A percentile compares a stretch with the other conserved stretches of the same genome.
These are phyloP conservation scores for Drosophila gaucha DNA, from an alignment of 2,888 invertebrate species.

Conservation along the genomic window DNA sequence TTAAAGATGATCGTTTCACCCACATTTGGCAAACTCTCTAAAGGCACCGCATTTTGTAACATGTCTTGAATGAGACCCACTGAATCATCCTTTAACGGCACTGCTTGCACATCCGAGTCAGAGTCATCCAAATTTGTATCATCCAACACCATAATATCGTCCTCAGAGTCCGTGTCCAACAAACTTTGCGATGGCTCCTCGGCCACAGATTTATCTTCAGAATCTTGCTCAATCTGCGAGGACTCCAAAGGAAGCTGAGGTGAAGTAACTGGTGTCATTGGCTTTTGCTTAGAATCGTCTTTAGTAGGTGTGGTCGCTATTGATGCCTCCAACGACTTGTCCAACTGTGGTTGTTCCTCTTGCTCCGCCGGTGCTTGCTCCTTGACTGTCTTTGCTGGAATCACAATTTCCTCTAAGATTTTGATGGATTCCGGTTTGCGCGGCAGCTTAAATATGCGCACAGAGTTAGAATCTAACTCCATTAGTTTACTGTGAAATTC, in stretches of 20 bases:
- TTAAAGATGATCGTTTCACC: slow-evolving; percentile 63
- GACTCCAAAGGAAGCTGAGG: neutral
- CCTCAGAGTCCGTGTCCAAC: slow-evolving; percentile 59
- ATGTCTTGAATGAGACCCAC: slow-evolving; percentile 42
- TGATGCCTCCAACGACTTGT: neutral
- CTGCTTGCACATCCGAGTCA: slow-evolving; percentile 37
- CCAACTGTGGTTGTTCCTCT: neutral
- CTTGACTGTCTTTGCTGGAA: slow-evolving; percentile 10
- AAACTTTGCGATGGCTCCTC: slow-evolving; percentile 21
- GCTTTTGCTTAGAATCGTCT: neutral
- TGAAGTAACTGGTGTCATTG: neutral
- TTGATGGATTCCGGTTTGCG: slow-evolving; percentile 12
- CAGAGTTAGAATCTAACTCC: slow-evolving; percentile 17
- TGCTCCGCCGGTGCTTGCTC: neutral
- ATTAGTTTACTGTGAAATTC: slow-evolving; percentile 43
- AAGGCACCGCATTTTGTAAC: slow-evolving; percentile 27
- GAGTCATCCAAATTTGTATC: slow-evolving; percentile 54
- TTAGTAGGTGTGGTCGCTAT: neutral
- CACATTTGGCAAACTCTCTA: slow-evolving; percentile 42
- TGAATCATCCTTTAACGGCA: slow-evolving; percentile 1
- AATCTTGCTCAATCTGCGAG: neutral
- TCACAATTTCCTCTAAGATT: slow-evolving; percentile 57
- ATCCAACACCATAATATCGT: slow-evolving; percentile 67
- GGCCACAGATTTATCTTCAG: neutral
- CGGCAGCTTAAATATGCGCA: slow-evolving; percentile 50